Base-by-base conservation (phyloP, 2,113 vertebrate genomes). In the Zosterops borbonicus region DNA sequence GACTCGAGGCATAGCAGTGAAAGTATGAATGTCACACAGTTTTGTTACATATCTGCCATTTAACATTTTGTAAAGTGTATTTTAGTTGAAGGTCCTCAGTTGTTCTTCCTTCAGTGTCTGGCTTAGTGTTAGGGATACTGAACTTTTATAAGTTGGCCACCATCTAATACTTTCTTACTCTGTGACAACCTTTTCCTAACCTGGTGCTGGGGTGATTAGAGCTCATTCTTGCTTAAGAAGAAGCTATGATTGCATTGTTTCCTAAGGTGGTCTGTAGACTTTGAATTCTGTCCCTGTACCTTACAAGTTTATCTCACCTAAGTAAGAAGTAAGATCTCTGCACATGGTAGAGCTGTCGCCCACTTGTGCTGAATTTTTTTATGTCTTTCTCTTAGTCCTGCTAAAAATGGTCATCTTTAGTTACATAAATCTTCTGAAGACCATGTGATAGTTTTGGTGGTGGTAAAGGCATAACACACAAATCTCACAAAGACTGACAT, bases 11-110 rank as follows among this genome's bases (percentile, higher is more conserved):
- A 97, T 24, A 96, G 84, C 90, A 93, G 74, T 6, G 21, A 47
- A 96, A 97, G 93, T 95, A 96, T 95, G 93, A 97, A 96, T 96
- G 96, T 97, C 96, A 95, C 89, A 95, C 94, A 73, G 71, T 94
- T 96, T 91, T 93, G 70, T 95, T 95, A 81, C 71, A 17, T 83
- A 88, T 91, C 84, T 95, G 94, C 91, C 71, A n/a, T 94, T 96
- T 97, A 94, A 71, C 44, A 37, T 91, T 91, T 69, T 78, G 33
- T 83, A 58, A 93, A 82, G 81, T 73, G 42, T 59, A 65, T 95
- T 96, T 95, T 95, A 92, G 94, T 79, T 93, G 86, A 92, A 97
- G 76, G 75, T 94, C 58, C 41, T 24, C 53, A 29, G 64, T 89
- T 96, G 52, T 91, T 91, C 90, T 73, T 89, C 77, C 52, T 53